phyloP scores from a whole-genome alignment of 2,797 vertebrate genomes.

The Enteromius unitaeniatus region DNA sequence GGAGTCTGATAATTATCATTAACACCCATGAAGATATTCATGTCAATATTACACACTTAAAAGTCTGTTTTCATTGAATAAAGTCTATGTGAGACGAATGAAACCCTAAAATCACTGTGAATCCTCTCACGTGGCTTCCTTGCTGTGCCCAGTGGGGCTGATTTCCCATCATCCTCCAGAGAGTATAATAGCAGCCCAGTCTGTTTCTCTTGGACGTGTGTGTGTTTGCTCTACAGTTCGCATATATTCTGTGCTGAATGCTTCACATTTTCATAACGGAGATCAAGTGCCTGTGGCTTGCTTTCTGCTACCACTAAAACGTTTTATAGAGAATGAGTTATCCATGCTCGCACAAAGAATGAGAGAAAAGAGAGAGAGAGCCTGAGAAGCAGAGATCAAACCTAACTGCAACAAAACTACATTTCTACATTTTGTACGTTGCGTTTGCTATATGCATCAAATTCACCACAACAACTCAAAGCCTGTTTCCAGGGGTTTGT shows the following conservation, averaged over 20 bases:
- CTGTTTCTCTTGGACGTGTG: conserved; percentile 73
- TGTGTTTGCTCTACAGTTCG: conserved; percentile 70
- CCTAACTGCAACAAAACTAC: background rate
- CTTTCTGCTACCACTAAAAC: conserved; percentile 19
- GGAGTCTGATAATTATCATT: background rate
- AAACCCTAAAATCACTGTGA: conserved; percentile 61
- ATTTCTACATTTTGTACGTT: background rate
- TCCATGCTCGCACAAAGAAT: background rate
- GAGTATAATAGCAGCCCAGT: conserved; percentile 55
- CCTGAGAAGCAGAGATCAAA: background rate
- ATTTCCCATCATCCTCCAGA: conserved; percentile 41
- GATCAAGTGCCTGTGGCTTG: conserved; percentile 52
- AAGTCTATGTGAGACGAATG: conserved; percentile 10
- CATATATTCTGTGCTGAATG: conserved; percentile 73
- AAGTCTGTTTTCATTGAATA: background rate
- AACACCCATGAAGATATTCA: background rate
- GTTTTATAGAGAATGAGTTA: conserved; percentile 31
- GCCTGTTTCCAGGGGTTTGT: background rate
- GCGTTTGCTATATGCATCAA: background rate
- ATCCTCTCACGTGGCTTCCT: conserved; percentile 42
- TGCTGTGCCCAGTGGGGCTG: background rate
- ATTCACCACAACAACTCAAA: background rate
- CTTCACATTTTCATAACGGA: conserved; percentile 70
- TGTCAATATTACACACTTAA: background rate
- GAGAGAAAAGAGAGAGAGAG: background rate